Conservation (phyloP, 2,797 vertebrate species). For the Anableps anableps region DNA sequence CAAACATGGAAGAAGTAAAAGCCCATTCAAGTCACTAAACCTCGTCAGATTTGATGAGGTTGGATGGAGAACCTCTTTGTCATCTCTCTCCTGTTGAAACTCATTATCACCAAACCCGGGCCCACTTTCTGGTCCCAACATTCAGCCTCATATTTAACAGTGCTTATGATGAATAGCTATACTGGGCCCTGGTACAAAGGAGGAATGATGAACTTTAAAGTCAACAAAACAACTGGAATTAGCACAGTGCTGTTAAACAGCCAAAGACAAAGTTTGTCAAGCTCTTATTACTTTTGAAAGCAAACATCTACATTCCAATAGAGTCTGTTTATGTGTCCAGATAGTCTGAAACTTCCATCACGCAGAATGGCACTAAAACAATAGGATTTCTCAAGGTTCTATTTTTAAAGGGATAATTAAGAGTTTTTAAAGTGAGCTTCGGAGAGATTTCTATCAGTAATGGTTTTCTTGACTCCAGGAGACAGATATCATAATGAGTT, state of each 20-base stretch:
- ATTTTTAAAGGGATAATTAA: neutral
- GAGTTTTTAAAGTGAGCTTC: neutral
- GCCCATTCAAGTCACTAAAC: no score
- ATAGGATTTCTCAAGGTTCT: neutral
- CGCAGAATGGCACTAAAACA: neutral
- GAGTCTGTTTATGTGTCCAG: constrained; percentile 51
- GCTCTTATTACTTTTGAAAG: constrained; percentile 71
- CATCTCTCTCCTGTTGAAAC: constrained; percentile 33
- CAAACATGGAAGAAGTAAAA: no score
- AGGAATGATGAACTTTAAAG: constrained; percentile 37
- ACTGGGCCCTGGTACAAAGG: constrained; percentile 27
- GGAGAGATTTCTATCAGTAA: neutral
- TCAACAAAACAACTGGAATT: constrained; percentile 52
- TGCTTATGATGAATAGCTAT: constrained; percentile 53
- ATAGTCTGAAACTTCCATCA: constrained; percentile 28
- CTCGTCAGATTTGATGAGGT: no score
- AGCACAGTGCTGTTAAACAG: constrained; percentile 71
- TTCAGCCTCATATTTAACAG: constrained; percentile 38
- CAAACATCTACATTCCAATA: constrained; percentile 81
- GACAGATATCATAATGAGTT: neutral
- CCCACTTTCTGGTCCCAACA: constrained; percentile 46
- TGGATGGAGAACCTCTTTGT: no score
- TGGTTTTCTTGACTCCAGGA: neutral
- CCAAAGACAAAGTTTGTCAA: constrained; percentile 64
- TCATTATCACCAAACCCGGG: constrained; percentile 26